Evolutionary conservation across 2,113 vertebrate genomes (phyloP).

Genomic region (Phalacrocorax brasilianus): DNA sequence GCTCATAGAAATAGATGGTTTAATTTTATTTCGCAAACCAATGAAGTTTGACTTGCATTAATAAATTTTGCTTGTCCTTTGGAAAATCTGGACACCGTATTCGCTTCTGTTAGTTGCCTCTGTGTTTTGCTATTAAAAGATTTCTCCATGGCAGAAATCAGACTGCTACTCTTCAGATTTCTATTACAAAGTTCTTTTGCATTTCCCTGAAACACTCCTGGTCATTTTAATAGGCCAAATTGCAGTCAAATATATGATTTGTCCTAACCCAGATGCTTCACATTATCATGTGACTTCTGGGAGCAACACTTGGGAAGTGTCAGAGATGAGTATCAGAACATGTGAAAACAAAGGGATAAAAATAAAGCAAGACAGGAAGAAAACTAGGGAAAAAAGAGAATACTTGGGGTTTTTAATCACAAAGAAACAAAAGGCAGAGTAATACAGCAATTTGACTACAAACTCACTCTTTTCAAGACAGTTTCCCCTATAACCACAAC

Average conservation of each 20-base stretch:
- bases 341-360: slow-evolving; percentile 35
- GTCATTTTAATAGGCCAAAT: neutral
- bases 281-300: neutral
- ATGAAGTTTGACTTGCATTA: neutral
- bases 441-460: neutral
- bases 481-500: neutral
- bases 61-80: neutral
- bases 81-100: neutral
- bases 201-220: neutral
- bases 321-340: slow-evolving; percentile 1
- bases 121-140: neutral
- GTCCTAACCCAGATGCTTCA: neutral
- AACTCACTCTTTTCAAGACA: neutral
- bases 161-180: neutral
- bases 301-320: slow-evolving; percentile 20
- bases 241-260: neutral
- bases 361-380: neutral
- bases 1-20: neutral
- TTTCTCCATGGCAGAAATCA: neutral
- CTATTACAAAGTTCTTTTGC: neutral
- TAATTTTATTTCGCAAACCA: neutral
- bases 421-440: neutral
- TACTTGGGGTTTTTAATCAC: rapidly evolving
- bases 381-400: neutral
- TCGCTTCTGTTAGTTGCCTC: neutral